Base-by-base conservation (phyloP, 2,888 invertebrate genomes). In the Agapostemon virescens region DNA sequence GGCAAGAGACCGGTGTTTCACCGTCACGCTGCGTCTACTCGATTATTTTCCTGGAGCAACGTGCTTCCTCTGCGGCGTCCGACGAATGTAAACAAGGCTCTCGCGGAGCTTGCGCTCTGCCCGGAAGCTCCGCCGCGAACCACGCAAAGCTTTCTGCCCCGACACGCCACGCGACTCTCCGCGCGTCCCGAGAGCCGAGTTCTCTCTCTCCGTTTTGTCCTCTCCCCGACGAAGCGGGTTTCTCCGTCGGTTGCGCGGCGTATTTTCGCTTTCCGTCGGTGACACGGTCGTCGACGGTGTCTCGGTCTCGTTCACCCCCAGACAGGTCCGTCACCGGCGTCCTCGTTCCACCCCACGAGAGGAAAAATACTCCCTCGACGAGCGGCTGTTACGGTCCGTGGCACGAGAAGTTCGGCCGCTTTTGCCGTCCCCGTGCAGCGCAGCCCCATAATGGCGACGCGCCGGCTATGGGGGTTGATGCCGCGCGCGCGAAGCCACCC, bases 401-500 rank as follows among this genome's bases (percentile, higher is more conserved):
- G 73, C 49, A 66, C 66, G 67, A 74, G 77, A 80, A 80, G 75
- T 84, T 73, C 70, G 79, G 79, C 58, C 69, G 73, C 71, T 64
- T 75, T 77, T n/a, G 20, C 63, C 63, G n/a, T 72, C 74, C 80
- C 82, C 77, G 81, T 68, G 55, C 71, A 70, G 78, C 79, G 85
- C 83, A 86, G 83, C 83, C 81, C 84, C 85, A 81, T 85, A 86
- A 87, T 88, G 88, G 88, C 88, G 87, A 81, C 84, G 87, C 78
- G 74, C 77, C 74, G 79, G 76, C 74, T 82, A 88, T 88, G 88
- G 88, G 88, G 87, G 81, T 83, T 64, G 84, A 69, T 61, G 77
- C 63, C 30, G 84, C 77, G 85, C 79, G 81, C 81, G 83, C 76
- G 86, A 87, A 86, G 84, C 87, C 88, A 88, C 88, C 91, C 91